Base-by-base conservation (phyloP, 2,888 invertebrate species). In the Gryllus longicercus region DNA sequence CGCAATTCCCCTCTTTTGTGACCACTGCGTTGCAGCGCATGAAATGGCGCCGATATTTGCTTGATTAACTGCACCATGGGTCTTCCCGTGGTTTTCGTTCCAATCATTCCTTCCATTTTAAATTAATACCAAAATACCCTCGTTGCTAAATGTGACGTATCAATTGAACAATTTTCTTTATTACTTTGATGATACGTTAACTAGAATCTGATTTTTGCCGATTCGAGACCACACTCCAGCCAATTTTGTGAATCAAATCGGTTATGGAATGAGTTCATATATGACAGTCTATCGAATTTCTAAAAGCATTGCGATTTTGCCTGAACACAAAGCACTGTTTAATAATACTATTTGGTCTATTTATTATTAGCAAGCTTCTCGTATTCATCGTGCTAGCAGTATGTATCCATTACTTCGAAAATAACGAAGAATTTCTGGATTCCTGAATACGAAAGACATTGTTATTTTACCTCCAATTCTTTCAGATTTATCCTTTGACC, bases 41-140 rank as follows among this genome's bases (percentile, higher is more conserved):
- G 63, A 63, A 63, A 18, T n/a, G 63, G 63, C 63, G 63, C 16
- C 63, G 63, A 63, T 63, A 63, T n/a, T 14, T 63, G n/a, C 63
- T 63, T 63, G 63, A 63, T 63, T 63, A 63, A 63, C 63, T 63
- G 63, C 63, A 63, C 63, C 63, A n/a, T n/a, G 63, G 63, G 63
- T 18, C 63, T 63, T n/a, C 63, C 63, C 63, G 63, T n/a, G 63
- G 63, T 63, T 63, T 63, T 63, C 16, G 38, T 38, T 63, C n/a
- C 63, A 63, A 63, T 63, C 63, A 63, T 63, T 63, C n/a, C 63
- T 63, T 63, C 63, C 63, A 63, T 63, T 63, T 63, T 63, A 63
- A 63, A 63, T 63, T 63, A n/a, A 63, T 63, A 63, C 16, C n/a
- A n/a, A 63, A 63, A 63, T 63, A n/a, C n/a, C 16, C 63, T 63